These are phyloP conservation scores for Ornithorhynchus anatinus DNA, from an alignment of 2,113 vertebrate genomes.

Conservation along the genomic window DNA sequence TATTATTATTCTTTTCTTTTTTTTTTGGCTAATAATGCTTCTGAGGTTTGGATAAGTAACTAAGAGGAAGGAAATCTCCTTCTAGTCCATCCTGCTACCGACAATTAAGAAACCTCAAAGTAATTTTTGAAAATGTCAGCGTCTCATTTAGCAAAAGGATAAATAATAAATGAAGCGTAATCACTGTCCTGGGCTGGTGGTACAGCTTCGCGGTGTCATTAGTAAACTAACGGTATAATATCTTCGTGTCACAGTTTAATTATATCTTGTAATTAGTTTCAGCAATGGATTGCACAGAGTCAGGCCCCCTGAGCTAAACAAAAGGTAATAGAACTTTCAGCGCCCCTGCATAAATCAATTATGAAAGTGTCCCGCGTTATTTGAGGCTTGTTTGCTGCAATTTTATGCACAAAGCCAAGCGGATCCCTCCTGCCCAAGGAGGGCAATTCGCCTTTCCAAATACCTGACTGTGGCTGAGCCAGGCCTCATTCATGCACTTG, in stretches of 20 bases:
- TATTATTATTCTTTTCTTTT: conserved; percentile 16
- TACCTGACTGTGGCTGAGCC: conserved; percentile 14
- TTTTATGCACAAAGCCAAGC: conserved; percentile 73
- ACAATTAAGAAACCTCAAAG: conserved; percentile 87
- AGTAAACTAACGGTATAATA: conserved; percentile 86
- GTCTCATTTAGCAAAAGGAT: conserved; percentile 96
- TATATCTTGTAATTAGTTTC: conserved; percentile 99
- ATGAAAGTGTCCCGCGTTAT: conserved; percentile 76
- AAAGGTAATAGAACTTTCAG: conserved; percentile 83
- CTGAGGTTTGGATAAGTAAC: conserved; percentile 77
- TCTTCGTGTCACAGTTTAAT: conserved; percentile 92
- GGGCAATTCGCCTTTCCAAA: conserved; percentile 33
- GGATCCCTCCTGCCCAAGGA: conserved; percentile 53
- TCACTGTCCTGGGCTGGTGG: conserved; percentile 94
- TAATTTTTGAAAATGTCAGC: conserved; percentile 95
- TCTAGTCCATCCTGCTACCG: conserved; percentile 75
- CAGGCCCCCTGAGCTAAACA: conserved; percentile 86
- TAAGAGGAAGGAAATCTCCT: conserved; percentile 73
- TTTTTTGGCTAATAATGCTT: conserved; percentile 71
- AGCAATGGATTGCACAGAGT: conserved; percentile 92
- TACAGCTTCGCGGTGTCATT: conserved; percentile 88
- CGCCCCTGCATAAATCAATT: conserved; percentile 78
- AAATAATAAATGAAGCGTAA: conserved; percentile 99
- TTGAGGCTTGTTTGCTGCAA: conserved; percentile 77
- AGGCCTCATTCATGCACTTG: background rate